A percentile compares a stretch with the other conserved stretches of the same genome.
Conservation (phyloP, 2,888 invertebrate species). For the Minunthozetes semirufus region DNA sequence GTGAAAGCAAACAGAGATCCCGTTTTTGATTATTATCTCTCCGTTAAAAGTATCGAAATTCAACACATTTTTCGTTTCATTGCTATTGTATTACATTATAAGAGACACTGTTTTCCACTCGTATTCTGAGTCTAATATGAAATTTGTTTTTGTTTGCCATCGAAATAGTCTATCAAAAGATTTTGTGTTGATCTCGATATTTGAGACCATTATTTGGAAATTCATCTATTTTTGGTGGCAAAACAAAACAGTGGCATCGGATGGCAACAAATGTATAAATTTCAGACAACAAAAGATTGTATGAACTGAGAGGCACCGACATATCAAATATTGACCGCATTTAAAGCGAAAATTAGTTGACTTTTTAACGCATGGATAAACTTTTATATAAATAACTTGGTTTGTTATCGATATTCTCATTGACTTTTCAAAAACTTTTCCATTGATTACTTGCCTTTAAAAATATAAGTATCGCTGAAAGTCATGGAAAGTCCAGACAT, state of each 20-base stretch:
- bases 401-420: not conserved
- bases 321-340: slow-evolving; percentile 2
- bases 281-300: not conserved
- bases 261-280: not conserved
- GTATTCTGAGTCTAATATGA: not conserved
- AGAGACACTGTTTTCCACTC: not conserved
- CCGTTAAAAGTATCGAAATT: slow-evolving; percentile 7
- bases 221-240: not conserved
- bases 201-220: no score
- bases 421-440: no score
- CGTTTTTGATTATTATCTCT: not conserved
- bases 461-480: no score
- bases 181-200: no score
- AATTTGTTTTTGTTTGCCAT: not conserved
- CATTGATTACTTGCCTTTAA: no score
- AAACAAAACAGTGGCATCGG: not conserved
- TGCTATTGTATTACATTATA: not conserved
- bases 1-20: not conserved
- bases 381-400: not conserved
- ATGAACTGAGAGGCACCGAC: not conserved
- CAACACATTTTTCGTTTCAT: not conserved
- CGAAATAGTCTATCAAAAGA: no score
- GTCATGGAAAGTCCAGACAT: no score
- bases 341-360: not conserved
- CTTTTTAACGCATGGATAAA: not conserved